Evolutionary conservation across 35 echinoderm and acorn worm species (phyloP), one percentile per base, ranked within the genome.

Genomic region (Apostichopus californicus): DNA sequence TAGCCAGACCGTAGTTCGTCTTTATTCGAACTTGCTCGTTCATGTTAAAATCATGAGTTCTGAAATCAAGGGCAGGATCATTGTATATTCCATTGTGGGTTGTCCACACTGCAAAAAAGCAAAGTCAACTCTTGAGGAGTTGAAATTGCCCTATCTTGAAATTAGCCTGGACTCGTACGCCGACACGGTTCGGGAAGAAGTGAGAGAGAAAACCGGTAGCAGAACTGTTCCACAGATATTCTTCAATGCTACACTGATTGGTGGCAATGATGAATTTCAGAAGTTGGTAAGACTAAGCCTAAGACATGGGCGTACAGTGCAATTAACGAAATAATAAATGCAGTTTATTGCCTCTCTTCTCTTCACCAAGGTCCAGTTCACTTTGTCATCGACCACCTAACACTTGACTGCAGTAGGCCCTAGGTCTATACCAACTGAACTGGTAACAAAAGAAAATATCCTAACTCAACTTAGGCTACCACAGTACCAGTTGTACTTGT

Each of bases 201-300:
- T 99, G 13, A 66, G 59, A n/a, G 59, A 93, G n/a, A 90, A 92
- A 46, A 96, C 92, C 58, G 93, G 93, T 8, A 93, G 90, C 53
- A 79, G 91, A 26, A 99, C 97, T 1, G 97, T 99, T 15, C 97
- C 97, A 3, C 97, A 99, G 77, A 93, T 99, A 71, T 99, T 96
- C 77, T 99, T 99, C 87, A 99, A 99, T 86, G 82, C 93, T 1
- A 59, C 53, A 8, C 79, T 95, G 23, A 92, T 99, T 61, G 97
- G 97, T 65, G 97, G 97, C 73, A 96, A 96, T 88, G 92, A 95
- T 57, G 97, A 96, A 8, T 83, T 99, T 8, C 93, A 99, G 70
- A 86, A 94, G 56, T 94, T 99, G 84, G 97, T 99, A 94, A 90
- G 95, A 22, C 58, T 61, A 61, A 12, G 58, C 1, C 6, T 46